phyloP scores from a whole-genome alignment of 2,888 invertebrate genomes.

The Tachina grossa region DNA sequence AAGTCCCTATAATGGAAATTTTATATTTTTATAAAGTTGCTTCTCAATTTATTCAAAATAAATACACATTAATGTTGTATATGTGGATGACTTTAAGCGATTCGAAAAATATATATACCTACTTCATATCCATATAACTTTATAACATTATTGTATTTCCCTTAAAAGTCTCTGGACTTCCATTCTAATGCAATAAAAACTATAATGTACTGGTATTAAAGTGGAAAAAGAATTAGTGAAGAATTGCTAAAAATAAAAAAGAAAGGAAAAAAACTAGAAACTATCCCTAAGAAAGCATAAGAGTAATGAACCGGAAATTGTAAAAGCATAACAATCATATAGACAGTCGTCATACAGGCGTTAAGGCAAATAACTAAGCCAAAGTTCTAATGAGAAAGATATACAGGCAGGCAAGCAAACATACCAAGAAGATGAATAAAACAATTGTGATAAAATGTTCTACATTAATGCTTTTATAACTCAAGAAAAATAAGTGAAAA shows the following conservation, averaged over 20 bases:
- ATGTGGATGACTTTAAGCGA: not conserved
- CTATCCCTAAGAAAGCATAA: constrained; percentile 48
- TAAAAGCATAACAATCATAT: constrained; percentile 21
- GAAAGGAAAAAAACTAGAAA: constrained; percentile 27
- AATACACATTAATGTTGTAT: not conserved
- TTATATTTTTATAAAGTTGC: too few relatives aligned
- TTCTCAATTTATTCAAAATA: too few relatives aligned
- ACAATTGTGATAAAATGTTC: constrained; percentile 44
- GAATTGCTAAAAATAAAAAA: constrained; percentile 8
- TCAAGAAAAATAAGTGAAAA: constrained; percentile 45
- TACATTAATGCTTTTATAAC: constrained; percentile 47
- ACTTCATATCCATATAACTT: not conserved
- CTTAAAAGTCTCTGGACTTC: constrained; percentile 36
- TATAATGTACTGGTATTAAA: constrained; percentile 29
- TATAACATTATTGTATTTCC: not conserved
- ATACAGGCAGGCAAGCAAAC: not conserved
- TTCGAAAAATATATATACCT: not conserved
- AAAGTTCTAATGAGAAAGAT: not conserved
- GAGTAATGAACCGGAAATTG: constrained; percentile 59
- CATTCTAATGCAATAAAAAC: constrained; percentile 55
- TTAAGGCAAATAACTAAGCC: not conserved
- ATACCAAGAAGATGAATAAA: not conserved
- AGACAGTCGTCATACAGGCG: constrained; percentile 8
- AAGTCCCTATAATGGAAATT: too few relatives aligned
- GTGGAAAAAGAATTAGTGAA: constrained; percentile 18